These are phyloP conservation scores for Neria commutata DNA, from an alignment of 2,888 invertebrate genomes.

Conservation along the genomic window DNA sequence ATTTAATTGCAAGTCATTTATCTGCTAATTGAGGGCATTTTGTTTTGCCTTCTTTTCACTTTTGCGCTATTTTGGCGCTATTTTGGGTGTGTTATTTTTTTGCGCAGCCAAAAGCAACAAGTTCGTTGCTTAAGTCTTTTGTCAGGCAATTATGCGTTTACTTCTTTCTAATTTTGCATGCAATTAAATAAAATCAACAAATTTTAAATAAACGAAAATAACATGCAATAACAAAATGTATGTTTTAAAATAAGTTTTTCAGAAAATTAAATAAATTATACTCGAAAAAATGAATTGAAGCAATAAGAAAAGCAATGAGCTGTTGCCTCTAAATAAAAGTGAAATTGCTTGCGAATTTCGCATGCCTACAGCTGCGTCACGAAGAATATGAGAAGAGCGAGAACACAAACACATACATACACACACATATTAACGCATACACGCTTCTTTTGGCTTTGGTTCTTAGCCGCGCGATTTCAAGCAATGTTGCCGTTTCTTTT, in stretches of 20 bases:
- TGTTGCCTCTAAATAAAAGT: no score
- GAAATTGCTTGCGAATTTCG: no score
- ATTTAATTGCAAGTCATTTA: no score
- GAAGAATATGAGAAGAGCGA: conserved; percentile 16
- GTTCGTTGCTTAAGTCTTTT: background rate
- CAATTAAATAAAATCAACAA: conserved; percentile 1
- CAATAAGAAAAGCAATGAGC: no score
- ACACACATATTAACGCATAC: background rate
- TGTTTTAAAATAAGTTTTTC: background rate
- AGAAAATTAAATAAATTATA: background rate
- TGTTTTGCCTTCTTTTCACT: no score
- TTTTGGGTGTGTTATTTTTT: background rate
- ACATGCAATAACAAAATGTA: background rate
- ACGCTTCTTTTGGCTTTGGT: background rate
- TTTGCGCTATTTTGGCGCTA: background rate
- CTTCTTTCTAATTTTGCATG: background rate
- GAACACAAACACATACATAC: background rate
- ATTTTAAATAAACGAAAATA: background rate
- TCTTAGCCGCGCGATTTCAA: background rate
- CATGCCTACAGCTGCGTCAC: conserved; percentile 47
- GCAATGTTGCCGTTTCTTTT: background rate
- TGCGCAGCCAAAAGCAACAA: background rate
- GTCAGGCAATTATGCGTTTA: conserved; percentile 3
- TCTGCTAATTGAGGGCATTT: no score
- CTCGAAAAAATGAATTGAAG: no score